phyloP scores from a whole-genome alignment of 2,888 invertebrate species.

The Hydriomena furcata region DNA sequence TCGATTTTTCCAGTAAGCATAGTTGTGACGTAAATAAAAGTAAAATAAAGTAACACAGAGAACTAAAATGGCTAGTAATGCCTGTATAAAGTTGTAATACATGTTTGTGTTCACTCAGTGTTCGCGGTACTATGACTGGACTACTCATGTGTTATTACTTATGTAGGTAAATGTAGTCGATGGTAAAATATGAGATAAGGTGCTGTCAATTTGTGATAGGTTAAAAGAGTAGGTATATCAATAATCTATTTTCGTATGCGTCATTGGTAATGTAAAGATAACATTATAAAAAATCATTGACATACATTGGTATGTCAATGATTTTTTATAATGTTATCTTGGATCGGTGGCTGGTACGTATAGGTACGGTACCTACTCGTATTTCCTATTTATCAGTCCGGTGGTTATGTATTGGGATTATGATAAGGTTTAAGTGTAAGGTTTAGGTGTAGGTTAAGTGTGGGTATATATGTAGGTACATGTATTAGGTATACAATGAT shows the following conservation, averaged over 20 bases:
- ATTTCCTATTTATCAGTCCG: too few relatives aligned
- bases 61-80: constrained; percentile 37
- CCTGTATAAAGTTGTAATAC: constrained; percentile 32
- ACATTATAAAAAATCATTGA: too few relatives aligned
- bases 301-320: too few relatives aligned
- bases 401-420: too few relatives aligned
- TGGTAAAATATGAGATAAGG: neutral
- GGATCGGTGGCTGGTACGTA: too few relatives aligned
- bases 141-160: neutral
- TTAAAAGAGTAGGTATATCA: neutral
- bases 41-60: constrained; percentile 42
- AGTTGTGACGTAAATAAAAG: constrained; percentile 44
- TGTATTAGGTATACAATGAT: too few relatives aligned
- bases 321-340: neutral
- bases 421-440: too few relatives aligned
- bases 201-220: neutral
- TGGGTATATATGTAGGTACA: too few relatives aligned
- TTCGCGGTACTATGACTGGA: neutral
- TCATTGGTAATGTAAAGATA: neutral
- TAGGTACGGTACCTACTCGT: neutral
- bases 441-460: too few relatives aligned
- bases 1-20: constrained; percentile 64
- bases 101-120: constrained; percentile 29
- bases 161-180: neutral
- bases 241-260: too few relatives aligned